Percentiles rank a stretch among this genome's conserved stretches.
phyloP scores from a whole-genome alignment of 2,113 vertebrate genomes.

The Procapra przewalskii region DNA sequence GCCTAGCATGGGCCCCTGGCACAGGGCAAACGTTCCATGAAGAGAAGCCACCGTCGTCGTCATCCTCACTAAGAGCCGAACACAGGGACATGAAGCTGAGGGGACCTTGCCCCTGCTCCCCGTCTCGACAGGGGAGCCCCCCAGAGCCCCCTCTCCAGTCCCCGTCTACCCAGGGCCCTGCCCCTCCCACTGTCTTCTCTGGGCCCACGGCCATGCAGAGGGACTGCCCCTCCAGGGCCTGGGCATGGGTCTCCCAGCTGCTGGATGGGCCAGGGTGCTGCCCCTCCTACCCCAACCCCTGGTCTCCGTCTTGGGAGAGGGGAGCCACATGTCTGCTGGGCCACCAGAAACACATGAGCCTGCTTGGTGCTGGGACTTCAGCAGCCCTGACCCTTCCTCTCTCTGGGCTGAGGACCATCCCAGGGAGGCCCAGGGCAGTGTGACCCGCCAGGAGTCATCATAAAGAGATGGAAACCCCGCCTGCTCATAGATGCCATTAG shows the following conservation, averaged over 20 bases:
- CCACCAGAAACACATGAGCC: not conserved
- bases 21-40: too few species aligned
- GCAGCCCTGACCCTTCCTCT: not conserved
- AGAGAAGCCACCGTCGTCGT: fast-evolving
- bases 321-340: not conserved
- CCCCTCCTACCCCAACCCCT: not conserved
- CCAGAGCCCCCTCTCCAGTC: not conserved
- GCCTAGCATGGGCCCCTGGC: not conserved
- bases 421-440: not conserved
- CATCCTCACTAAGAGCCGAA: not conserved
- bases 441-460: not conserved
- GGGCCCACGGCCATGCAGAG: not conserved
- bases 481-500: not conserved
- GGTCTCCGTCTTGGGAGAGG: not conserved
- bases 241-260: not conserved
- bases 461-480: not conserved
- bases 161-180: not conserved
- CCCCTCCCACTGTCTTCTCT: not conserved
- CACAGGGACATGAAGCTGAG: not conserved
- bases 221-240: not conserved
- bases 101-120: not conserved
- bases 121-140: too few species aligned
- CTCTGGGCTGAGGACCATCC: not conserved
- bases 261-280: not conserved
- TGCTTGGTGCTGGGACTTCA: not conserved